Evolutionary conservation across 2,888 invertebrate species (phyloP), one percentile per base, ranked within the genome.

Genomic region (Pinctada fucata): DNA sequence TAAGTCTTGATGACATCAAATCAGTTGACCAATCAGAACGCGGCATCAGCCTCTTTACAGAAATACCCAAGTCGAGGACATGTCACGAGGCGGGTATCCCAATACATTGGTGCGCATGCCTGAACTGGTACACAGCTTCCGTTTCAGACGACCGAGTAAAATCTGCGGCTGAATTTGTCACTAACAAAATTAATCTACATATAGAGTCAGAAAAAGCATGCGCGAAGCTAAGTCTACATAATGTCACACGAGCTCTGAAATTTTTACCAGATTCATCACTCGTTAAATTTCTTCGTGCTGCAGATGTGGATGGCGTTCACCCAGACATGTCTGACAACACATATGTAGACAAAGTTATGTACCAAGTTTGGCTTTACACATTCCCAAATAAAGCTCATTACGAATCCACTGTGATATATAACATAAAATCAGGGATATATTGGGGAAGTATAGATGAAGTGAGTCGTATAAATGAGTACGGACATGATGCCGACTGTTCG

Each of bases 51-150:
- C 82, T 89, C 45, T 87, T 91, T 81, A 71, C 82, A 71, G 80
- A 83, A 49, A 84, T 90, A 49, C 96, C 97, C 0, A 88, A 93
- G 3, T 95, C 95, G 84, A 94, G 97, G 45, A 96, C 96, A 6
- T 97, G 97, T 91, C 94, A 95, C 3, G 95, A 97, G 91, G 98
- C 98, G 0, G 96, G 95, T 78, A 96, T 98, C 79, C 97, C 97
- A 90, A 95, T 97, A 0, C 98, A 98, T 91, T 98, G 98, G 98
- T 98, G 98, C 91, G 95, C 97, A 0, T 98, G 98, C 90, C 93
- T 97, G 2, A 94, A 95, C 16, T 98, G 98, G 98, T 92, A 94
- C 82, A 93, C 94, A 75, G 93, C 97, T 0, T 92, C 94, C 1
- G 78, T 93, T 0, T 89, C 92, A 0, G 93, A 94, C 51, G 89